phyloP scores from a whole-genome alignment of 2,113 vertebrate genomes.

The Bombycilla garrulus region DNA sequence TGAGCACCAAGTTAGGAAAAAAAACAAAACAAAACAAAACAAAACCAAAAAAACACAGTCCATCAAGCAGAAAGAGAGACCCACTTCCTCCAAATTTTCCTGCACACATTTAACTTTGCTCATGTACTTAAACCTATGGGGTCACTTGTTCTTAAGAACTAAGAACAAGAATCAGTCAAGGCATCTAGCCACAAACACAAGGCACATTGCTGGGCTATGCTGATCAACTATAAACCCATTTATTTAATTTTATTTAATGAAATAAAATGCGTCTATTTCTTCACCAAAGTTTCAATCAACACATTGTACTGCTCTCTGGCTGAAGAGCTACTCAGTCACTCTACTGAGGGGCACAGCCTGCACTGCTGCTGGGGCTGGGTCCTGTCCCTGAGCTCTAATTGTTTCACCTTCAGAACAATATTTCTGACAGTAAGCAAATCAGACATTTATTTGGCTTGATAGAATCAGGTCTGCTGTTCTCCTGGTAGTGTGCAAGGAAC shows the following conservation, averaged over 20 bases:
- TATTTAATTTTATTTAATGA: neutral
- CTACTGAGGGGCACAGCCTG: neutral
- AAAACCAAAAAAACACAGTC: neutral
- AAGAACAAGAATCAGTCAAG: neutral
- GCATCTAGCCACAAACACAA: neutral
- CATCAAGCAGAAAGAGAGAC: neutral
- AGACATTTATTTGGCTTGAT: neutral
- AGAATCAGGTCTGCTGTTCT: neutral
- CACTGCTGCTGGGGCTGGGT: neutral
- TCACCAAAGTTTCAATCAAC: neutral
- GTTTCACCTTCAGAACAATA: neutral
- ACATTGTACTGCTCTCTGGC: neutral
- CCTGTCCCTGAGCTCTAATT: neutral
- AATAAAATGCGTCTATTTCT: neutral
- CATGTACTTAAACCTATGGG: neutral
- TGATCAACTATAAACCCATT: neutral
- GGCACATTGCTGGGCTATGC: neutral
- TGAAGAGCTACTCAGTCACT: neutral
- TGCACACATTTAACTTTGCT: neutral
- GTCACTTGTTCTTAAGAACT: neutral
- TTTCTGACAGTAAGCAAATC: neutral
- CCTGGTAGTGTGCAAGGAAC: neutral
- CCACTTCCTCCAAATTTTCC: neutral
- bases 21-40: neutral
- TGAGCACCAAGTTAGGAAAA: neutral